Base-by-base conservation (phyloP, 2,888 invertebrate genomes). In the Cremastobaeus sp. region DNA sequence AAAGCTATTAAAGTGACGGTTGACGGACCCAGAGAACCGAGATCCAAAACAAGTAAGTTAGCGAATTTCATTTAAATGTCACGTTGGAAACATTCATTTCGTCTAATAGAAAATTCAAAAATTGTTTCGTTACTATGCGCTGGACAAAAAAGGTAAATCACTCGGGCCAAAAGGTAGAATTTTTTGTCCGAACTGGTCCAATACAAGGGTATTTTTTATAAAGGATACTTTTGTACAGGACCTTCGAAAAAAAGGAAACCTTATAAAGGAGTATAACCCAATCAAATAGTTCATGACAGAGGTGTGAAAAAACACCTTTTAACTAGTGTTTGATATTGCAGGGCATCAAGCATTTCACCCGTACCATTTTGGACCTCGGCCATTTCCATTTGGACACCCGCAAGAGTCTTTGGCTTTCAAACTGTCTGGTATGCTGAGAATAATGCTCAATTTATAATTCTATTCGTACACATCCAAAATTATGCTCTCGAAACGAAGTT, bases 1-100 rank as follows among this genome's bases (percentile, higher is more conserved):
- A 98, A 98, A 88, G 98, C 98, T 55, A 99, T 99, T 88, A 99
- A 99, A 91, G 98, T 99, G 65, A 99, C 99, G 17, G 99, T 99
- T 25, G 99, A 99, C 85, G 99, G 99, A 82, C 99, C 99, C 0
- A 90, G 99, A 82, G 98, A 99, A 89, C 98, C 99, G 11, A 91
- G 98, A 89, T 96, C 96, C 79, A 98, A 97, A 89, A 95, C 96
- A 90, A 96, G 97, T 97, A 92, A 95, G 96, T 93, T 86, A n/a
- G 83, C 85, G 17, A 15, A 47, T 17, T 34, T 25, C 25, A 25
- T 25, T 25, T 3, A 25, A 5, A 25, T 5, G 3, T 25, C 25
- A 25, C 8, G 4, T 25, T 5, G 3, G 4, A 25, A 3, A 3
- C 25, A 8, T 25, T 5, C 3, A 8, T 25, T 25, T 8, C 8